A percentile compares a stretch with the other conserved stretches of the same genome.
Conservation (phyloP, 2,113 vertebrate species). For the Heliornis fulica region DNA sequence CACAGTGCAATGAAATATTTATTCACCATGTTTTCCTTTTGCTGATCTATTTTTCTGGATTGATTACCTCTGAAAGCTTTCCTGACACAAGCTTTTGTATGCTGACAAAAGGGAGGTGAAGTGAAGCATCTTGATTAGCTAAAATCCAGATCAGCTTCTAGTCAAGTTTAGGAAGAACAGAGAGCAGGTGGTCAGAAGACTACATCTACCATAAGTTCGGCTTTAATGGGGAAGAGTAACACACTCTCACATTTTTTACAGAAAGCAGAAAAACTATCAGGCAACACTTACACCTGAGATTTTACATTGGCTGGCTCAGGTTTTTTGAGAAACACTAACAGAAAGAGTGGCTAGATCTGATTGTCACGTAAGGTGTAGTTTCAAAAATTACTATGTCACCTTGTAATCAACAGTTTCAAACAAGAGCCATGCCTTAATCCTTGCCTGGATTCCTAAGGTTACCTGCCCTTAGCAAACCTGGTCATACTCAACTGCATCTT, state of each 20-base stretch:
- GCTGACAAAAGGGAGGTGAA: constrained; percentile 45
- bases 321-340: not conserved
- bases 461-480: not conserved
- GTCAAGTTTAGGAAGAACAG: not conserved
- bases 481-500: not conserved
- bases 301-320: not conserved
- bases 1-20: constrained; percentile 56
- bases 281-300: not conserved
- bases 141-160: constrained; percentile 5
- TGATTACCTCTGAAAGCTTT: constrained; percentile 64
- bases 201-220: not conserved
- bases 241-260: not conserved
- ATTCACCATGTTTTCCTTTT: constrained; percentile 39
- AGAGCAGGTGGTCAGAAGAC: not conserved
- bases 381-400: not conserved
- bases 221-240: not conserved
- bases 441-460: not conserved
- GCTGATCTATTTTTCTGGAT: constrained; percentile 43
- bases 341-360: not conserved
- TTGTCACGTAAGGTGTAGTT: not conserved
- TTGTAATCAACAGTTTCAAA: not conserved
- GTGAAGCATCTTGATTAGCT: constrained; percentile 33
- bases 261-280: not conserved
- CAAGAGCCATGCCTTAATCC: not conserved
- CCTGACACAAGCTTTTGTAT: constrained; percentile 49